These are phyloP conservation scores for Uloborus diversus DNA, from an alignment of 1,140 invertebrate species.

Conservation along the genomic window DNA sequence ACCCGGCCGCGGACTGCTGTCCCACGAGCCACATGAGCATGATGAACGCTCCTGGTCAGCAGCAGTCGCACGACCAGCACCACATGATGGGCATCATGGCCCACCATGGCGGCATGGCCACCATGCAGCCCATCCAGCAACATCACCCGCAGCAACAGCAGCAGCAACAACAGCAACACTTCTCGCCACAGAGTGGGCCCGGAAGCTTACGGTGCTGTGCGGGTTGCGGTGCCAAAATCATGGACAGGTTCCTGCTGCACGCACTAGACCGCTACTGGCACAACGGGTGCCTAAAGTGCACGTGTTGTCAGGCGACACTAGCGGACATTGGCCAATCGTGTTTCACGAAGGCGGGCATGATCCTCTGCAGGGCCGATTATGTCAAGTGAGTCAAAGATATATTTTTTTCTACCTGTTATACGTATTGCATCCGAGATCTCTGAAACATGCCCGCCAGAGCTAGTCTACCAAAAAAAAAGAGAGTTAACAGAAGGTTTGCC, in stretches of 20 bases:
- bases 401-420: too few relatives aligned
- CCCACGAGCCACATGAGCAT: conserved; percentile 40
- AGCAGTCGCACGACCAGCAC: neutral
- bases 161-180: conserved; percentile 24
- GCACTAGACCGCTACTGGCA: conserved; percentile 94
- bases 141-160: conserved; percentile 22
- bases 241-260: conserved; percentile 86
- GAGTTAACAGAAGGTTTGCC: too few relatives aligned
- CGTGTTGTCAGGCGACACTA: conserved; percentile 83
- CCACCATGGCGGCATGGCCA: conserved; percentile 27
- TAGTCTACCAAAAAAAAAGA: too few relatives aligned
- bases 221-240: conserved; percentile 77
- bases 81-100: conserved; percentile 25
- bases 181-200: neutral
- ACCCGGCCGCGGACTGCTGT: conserved; percentile 49
- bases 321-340: conserved; percentile 89
- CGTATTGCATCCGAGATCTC: too few relatives aligned
- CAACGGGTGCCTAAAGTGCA: conserved; percentile 88
- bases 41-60: conserved; percentile 17
- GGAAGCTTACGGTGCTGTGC: conserved; percentile 66
- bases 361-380: conserved; percentile 93
- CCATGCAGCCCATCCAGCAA: conserved; percentile 16
- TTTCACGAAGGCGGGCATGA: conserved; percentile 90
- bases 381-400: conserved; percentile 78
- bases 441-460: too few relatives aligned